phyloP scores from a whole-genome alignment of 1,140 invertebrate species.

The Micrasema longulum region DNA sequence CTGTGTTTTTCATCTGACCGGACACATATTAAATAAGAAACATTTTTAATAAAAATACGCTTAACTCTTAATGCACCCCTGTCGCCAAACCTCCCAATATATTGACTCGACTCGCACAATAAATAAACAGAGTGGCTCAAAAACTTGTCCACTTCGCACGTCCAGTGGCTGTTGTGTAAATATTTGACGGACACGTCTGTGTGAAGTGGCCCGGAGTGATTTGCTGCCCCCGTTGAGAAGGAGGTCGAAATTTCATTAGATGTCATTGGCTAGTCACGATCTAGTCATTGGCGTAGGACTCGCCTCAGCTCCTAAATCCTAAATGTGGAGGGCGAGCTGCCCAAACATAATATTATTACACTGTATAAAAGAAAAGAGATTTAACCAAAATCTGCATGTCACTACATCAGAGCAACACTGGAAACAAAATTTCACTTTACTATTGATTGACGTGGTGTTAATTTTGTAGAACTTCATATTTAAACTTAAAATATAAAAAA shows the following conservation, averaged over 20 bases:
- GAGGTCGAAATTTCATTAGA: slow-evolving; percentile 27
- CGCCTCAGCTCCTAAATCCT: too few species aligned
- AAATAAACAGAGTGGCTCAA: slow-evolving; percentile 45
- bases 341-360: too few species aligned
- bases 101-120: slow-evolving; percentile 27
- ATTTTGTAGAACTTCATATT: too few species aligned
- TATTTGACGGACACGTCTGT: slow-evolving; percentile 40
- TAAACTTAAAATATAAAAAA: too few species aligned
- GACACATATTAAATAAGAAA: not conserved
- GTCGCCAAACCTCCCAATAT: slow-evolving; percentile 10
- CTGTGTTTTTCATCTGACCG: too few species aligned
- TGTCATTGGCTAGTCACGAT: slow-evolving; percentile 40
- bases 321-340: too few species aligned
- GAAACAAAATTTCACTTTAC: too few species aligned
- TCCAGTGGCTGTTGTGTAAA: slow-evolving; percentile 42
- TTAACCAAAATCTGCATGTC: too few species aligned
- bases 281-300: too few species aligned
- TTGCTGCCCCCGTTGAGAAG: slow-evolving; percentile 8
- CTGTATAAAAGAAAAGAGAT: too few species aligned
- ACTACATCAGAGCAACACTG: too few species aligned
- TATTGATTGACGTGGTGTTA: too few species aligned
- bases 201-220: slow-evolving; percentile 29
- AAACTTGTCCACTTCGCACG: slow-evolving; percentile 51
- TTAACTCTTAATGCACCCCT: slow-evolving; percentile 4
- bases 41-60: not conserved